Conservation (phyloP, 2,797 vertebrate genomes). For the Graptemys geographica region DNA sequence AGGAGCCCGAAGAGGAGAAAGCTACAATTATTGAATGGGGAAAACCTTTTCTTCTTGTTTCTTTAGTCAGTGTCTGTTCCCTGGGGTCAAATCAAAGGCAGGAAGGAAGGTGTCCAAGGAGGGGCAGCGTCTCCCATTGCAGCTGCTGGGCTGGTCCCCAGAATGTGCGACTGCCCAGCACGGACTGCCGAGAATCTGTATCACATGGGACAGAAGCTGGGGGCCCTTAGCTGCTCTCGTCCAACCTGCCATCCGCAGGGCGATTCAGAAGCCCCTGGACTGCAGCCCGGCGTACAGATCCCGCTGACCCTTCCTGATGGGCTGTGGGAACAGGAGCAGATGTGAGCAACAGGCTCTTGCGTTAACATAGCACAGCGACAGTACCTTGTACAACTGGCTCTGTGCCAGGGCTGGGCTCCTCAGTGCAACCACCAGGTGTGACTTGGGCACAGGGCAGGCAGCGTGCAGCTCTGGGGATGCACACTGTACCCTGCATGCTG, state of each 20-base stretch:
- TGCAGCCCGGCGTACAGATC: constrained; percentile 81
- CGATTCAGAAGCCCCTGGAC: constrained; percentile 69
- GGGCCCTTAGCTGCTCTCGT: not conserved
- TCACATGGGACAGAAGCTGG: not conserved
- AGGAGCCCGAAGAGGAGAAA: no score
- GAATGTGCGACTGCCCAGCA: not conserved
- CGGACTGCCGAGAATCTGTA: not conserved
- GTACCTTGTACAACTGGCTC: fast-evolving
- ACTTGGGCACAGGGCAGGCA: not conserved
- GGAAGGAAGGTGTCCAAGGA: not conserved
- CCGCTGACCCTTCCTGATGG: constrained; percentile 81
- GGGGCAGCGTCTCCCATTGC: not conserved
- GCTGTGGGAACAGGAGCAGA: constrained; percentile 68
- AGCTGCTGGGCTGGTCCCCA: not conserved
- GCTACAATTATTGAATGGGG: not conserved
- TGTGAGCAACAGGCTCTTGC: fast-evolving
- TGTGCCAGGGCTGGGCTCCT: not conserved
- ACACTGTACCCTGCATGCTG: not conserved
- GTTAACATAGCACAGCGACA: no score
- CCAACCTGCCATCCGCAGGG: fast-evolving
- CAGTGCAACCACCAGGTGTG: not conserved
- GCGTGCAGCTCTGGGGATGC: not conserved
- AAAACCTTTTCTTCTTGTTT: not conserved
- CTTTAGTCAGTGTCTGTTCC: not conserved
- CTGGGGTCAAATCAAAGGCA: not conserved